Evolutionary conservation across 2,797 vertebrate species (phyloP), one percentile per base, ranked within the genome.

Genomic region (Alcedo atthis): DNA sequence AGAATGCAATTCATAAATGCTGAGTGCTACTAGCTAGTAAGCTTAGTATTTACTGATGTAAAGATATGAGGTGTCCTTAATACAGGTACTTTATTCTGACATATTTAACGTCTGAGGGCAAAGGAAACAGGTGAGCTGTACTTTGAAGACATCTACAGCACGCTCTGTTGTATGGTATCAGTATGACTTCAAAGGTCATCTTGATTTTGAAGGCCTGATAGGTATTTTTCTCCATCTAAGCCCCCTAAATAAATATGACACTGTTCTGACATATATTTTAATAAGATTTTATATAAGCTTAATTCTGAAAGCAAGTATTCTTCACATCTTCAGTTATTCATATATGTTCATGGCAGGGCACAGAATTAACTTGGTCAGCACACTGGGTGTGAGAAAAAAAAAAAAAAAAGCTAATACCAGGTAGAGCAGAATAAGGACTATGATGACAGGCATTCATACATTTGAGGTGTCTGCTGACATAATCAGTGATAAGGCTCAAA

Each of bases 341-440:
- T 96, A 96, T 81, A 82, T 40, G 82, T 94, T 95, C 92, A 74
- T 9, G 32, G 93, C 92, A 96, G 91, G 81, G 73, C 81, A 80
- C 84, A 83, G 85, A 96, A 92, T 89, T 93, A 92, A 94, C 95
- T 90, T 85, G 85, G 57, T 92, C 45, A 93, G 59, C 48, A 80
- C 69, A 81, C 2, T 32, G 13, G 4, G 12, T 25, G 33, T 64
- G 42, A 64, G 68, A 59, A 62, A 32, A 51, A 6, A 28, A 32
- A 51, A 6, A 28, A 19, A 54, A 8, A 43, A 63, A 9, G 22
- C 63, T 63, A 64, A 35, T 17, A n/a, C 4, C 8, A 10, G 10
- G 26, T 40, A 67, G 10, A 48, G n/a, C 16, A 53, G 25, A 67
- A 73, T 25, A 62, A 67, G 21, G 37, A 67, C 22, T 53, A 46